These are phyloP conservation scores for Hydrophis major DNA, from an alignment of 2,797 vertebrate species.

Conservation along the genomic window DNA sequence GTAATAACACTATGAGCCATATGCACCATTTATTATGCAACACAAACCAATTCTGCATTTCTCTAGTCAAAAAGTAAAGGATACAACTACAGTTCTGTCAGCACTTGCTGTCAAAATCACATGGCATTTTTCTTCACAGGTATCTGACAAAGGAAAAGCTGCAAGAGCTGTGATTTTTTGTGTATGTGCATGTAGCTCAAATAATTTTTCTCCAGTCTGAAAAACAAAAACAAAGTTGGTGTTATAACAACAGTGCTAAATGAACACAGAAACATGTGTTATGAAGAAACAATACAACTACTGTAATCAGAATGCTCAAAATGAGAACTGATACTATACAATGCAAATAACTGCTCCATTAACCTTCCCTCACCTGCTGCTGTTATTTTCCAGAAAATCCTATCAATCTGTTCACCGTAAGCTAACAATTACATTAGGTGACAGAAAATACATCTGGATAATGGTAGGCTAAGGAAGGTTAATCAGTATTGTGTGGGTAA, in stretches of 20 bases:
- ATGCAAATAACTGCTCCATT: neutral
- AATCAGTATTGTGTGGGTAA: neutral
- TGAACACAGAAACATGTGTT: neutral
- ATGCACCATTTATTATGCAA: neutral
- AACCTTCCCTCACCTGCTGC: neutral
- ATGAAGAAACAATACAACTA: neutral
- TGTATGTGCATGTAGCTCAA: slow-evolving; percentile 86
- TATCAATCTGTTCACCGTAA: neutral
- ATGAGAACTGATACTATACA: neutral
- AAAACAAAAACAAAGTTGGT: slow-evolving; percentile 50
- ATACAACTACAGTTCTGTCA: slow-evolving; percentile 92
- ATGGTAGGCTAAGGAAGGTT: neutral
- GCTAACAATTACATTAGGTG: neutral
- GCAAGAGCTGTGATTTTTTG: slow-evolving; percentile 91
- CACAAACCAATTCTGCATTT: neutral
- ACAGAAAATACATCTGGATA: neutral
- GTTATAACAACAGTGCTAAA: neutral
- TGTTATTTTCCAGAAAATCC: neutral
- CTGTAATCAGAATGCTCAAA: neutral
- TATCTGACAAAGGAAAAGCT: slow-evolving; percentile 70
- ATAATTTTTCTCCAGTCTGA: slow-evolving; percentile 88
- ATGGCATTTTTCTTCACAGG: slow-evolving; percentile 59
- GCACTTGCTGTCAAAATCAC: slow-evolving; percentile 89
- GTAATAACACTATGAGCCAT: neutral
- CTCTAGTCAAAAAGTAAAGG: slow-evolving; percentile 68